Evolutionary conservation across 2,113 vertebrate species (phyloP).

Genomic region (Gallinago media): DNA sequence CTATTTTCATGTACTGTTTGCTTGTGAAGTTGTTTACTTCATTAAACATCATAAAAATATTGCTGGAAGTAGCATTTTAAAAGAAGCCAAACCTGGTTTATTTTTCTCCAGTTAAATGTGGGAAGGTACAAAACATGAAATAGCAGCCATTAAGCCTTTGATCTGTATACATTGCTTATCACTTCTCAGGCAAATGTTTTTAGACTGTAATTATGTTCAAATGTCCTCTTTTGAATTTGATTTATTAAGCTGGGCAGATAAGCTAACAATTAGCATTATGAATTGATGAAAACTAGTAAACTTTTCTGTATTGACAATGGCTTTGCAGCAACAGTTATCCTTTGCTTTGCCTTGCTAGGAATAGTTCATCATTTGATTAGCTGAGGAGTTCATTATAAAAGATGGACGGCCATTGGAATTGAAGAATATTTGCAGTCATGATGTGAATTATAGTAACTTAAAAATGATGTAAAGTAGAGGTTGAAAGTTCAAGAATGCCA

Average conservation of each 20-base stretch:
- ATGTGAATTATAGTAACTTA: slow-evolving; percentile 29
- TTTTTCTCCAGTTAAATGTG: slow-evolving; percentile 14
- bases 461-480: slow-evolving; percentile 30
- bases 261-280: background rate
- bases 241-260: background rate
- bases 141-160: background rate
- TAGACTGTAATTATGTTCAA: background rate
- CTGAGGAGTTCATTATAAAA: slow-evolving; percentile 7
- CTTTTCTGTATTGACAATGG: background rate
- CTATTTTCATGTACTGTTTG: background rate
- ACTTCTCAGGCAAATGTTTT: slow-evolving; percentile 2
- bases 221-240: background rate
- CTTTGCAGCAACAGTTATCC: background rate
- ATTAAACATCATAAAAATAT: background rate
- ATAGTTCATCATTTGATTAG: slow-evolving; percentile 1
- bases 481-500: slow-evolving; percentile 60
- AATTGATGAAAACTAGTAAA: background rate
- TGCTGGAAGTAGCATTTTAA: background rate
- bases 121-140: background rate
- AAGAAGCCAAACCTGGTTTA: background rate
- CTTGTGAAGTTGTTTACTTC: background rate
- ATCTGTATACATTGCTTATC: background rate
- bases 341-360: background rate
- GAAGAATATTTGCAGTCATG: slow-evolving; percentile 27
- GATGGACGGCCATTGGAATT: background rate